Base-by-base conservation (phyloP, 2,797 vertebrate species). In the Pygocentrus nattereri region DNA sequence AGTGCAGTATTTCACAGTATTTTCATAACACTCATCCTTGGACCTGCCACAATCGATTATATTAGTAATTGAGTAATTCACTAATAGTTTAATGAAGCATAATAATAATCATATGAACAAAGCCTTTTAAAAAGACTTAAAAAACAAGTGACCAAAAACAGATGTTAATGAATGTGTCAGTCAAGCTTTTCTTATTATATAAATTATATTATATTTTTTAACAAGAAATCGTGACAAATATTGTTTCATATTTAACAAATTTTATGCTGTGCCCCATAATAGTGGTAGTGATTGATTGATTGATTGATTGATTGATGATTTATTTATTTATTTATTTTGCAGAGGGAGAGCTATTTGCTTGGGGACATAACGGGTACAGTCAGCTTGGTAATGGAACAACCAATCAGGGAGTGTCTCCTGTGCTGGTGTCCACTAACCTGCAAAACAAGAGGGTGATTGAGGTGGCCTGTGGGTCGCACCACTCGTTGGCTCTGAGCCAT, bases 321-420 rank as follows among this genome's bases (percentile, higher is more conserved):
- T n/a, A n/a, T n/a, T n/a, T n/a, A n/a, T 41, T 8, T 44, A 1
- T 44, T 0, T 44, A n/a, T 4, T n/a, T 82, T 92, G 62, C 91
- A 99, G 98, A 97, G 79, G 98, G 98, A 65, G 96, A 97, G 87
- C 92, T 99, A 1, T 99, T 96, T 78, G 95, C 97, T 34, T 99
- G 98, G 98, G 98, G 98, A 15, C 98, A 99, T 83, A 99, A 99
- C 34, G 96, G 96, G 78, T 99, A 99, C 89, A 97, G 97, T 93
- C 98, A 99, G 23, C 94, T 99, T 85, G 98, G 98, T 50, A 98
- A 98, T 25, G 97, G 98, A 79, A 96, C 96, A 16, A 97, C 97
- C 79, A 98, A 96, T 90, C 97, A 97, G 88, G 97, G 96, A 41
- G 91, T 97, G 10, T 93, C 94, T 79, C 98, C 98, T 6, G 88